Conservation (phyloP, 1,140 invertebrate species). For the Lordiphosa collinella region DNA sequence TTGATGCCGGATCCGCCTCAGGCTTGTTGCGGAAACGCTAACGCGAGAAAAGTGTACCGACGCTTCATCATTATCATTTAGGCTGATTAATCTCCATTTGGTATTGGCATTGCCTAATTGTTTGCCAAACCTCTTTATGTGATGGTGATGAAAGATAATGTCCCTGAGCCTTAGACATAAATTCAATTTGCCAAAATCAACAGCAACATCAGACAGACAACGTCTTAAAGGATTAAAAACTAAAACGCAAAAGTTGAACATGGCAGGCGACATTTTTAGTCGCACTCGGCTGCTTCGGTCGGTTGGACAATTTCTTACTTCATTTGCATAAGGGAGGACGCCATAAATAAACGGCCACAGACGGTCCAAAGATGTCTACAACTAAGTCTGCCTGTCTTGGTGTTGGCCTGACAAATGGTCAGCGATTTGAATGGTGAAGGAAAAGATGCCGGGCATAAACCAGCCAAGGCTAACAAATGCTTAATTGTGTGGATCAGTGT, state of each 20-base stretch:
- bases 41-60: slow-evolving; percentile 57
- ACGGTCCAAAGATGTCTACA: slow-evolving; percentile 16
- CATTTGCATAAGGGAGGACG: slow-evolving; percentile 67
- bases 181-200: slow-evolving; percentile 52
- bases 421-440: slow-evolving; percentile 29
- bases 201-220: slow-evolving; percentile 5
- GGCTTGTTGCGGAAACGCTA: slow-evolving; percentile 43
- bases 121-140: slow-evolving; percentile 4
- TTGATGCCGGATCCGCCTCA: not conserved
- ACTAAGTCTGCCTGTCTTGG: not conserved
- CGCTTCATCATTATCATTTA: slow-evolving; percentile 24
- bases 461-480: no score
- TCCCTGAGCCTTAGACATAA: slow-evolving; percentile 35
- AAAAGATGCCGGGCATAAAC: not conserved
- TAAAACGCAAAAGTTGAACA: slow-evolving; percentile 10
- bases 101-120: slow-evolving; percentile 23
- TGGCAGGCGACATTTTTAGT: slow-evolving; percentile 41
- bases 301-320: slow-evolving; percentile 39
- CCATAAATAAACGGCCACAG: slow-evolving; percentile 58
- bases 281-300: slow-evolving; percentile 1
- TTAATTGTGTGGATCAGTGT: no score
- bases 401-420: slow-evolving; percentile 40
- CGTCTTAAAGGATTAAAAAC: no score
- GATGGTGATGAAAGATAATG: no score
- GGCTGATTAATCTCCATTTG: slow-evolving; percentile 42